Evolutionary conservation across 2,888 invertebrate genomes (phyloP).

Genomic region (Xylota segnis): DNA sequence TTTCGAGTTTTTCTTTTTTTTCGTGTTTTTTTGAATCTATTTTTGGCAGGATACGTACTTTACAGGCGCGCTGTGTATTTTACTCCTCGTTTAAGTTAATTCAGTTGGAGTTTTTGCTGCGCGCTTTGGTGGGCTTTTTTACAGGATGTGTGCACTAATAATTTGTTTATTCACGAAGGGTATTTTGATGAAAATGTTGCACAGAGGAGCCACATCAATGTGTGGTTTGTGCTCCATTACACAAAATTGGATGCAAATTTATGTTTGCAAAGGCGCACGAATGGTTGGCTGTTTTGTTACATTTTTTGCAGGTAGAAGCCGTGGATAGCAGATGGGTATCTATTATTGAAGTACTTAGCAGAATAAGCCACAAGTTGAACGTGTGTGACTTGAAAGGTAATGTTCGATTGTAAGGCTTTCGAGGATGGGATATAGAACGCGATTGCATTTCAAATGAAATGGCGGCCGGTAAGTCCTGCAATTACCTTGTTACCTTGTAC

Average conservation of each 20-base stretch:
- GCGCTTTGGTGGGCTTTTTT: background rate
- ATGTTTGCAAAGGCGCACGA: background rate
- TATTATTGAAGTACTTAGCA: too few relatives aligned
- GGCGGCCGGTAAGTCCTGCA: too few relatives aligned
- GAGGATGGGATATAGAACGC: too few relatives aligned
- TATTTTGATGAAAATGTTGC: conserved; percentile 13
- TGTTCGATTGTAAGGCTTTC: too few relatives aligned
- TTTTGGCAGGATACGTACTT: conserved; percentile 6
- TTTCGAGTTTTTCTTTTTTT: conserved; percentile 16
- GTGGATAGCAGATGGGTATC: too few relatives aligned
- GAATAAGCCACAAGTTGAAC: too few relatives aligned
- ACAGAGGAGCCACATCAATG: background rate
- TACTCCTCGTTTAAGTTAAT: conserved; percentile 38
- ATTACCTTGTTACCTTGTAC: too few relatives aligned
- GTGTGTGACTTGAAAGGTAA: too few relatives aligned
- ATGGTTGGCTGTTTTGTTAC: background rate
- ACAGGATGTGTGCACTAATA: background rate
- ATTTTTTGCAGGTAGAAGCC: too few relatives aligned
- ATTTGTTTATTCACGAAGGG: conserved; percentile 22
- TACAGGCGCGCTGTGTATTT: conserved; percentile 24
- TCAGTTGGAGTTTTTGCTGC: conserved; percentile 1
- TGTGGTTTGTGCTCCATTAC: background rate
- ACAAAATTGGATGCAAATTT: background rate
- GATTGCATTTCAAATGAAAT: too few relatives aligned
- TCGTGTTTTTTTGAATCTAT: background rate